Percentiles rank a stretch among this genome's conserved stretches.
These are phyloP conservation scores for Heliconius ismenius DNA, from an alignment of 2,888 invertebrate species.

Conservation along the genomic window DNA sequence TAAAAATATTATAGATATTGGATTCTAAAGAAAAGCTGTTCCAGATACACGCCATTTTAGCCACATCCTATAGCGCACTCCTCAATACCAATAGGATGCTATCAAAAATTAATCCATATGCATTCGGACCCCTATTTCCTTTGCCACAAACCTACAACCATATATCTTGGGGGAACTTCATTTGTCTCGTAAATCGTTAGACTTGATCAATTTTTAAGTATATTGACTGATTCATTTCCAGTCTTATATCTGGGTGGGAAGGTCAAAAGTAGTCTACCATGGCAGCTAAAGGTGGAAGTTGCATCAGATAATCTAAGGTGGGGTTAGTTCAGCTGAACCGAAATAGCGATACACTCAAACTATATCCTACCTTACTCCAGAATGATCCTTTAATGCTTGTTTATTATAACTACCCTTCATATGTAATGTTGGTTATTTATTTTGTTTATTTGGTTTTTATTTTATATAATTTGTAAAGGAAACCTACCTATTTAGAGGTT, in stretches of 20 bases:
- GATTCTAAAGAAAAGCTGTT: background rate
- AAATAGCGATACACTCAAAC: slow-evolving; percentile 40
- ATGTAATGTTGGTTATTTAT: background rate
- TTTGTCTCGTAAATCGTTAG: slow-evolving; percentile 36
- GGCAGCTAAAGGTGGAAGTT: slow-evolving; percentile 29
- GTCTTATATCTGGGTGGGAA: slow-evolving; percentile 23
- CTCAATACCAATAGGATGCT: slow-evolving; percentile 14
- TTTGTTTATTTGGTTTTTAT: background rate
- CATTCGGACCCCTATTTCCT: slow-evolving; percentile 34
- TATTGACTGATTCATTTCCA: slow-evolving; percentile 15
- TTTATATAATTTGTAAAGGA: no score
- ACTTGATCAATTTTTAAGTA: slow-evolving; percentile 27
- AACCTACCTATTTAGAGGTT: no score
- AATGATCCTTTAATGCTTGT: slow-evolving; percentile 36
- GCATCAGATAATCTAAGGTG: slow-evolving; percentile 33
- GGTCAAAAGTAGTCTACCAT: slow-evolving; percentile 19
- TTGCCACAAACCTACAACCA: slow-evolving; percentile 34
- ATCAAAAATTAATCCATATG: slow-evolving; percentile 36
- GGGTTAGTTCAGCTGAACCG: slow-evolving; percentile 40
- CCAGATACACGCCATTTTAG: no score
- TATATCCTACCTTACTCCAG: slow-evolving; percentile 35
- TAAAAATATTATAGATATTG: no score
- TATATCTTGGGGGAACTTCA: slow-evolving; percentile 35
- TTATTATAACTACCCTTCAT: slow-evolving; percentile 9
- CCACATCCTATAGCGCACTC: background rate